phyloP scores from a whole-genome alignment of 2,888 invertebrate genomes.

The Drosophila macrospina region DNA sequence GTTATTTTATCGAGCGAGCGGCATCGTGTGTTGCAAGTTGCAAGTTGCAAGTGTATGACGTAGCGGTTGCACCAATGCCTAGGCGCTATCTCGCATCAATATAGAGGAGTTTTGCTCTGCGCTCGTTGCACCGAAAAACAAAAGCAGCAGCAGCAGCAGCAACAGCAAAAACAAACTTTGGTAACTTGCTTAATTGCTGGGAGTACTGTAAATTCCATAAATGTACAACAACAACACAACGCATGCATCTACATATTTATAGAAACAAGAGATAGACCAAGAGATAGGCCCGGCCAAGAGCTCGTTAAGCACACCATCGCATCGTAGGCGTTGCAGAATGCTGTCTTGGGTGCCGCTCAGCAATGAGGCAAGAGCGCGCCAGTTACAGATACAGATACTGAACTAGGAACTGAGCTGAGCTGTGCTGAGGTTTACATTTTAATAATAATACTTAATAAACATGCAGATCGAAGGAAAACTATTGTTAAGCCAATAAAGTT shows the following conservation, averaged over 20 bases:
- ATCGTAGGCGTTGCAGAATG: constrained; percentile 73
- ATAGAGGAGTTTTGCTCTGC: constrained; percentile 62
- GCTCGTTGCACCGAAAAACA: constrained; percentile 36
- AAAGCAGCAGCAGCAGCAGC: no score
- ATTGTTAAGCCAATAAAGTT: constrained; percentile 12
- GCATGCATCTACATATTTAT: constrained; percentile 42
- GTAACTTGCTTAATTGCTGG: constrained; percentile 78
- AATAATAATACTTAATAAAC: constrained; percentile 43
- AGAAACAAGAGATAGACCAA: constrained; percentile 31
- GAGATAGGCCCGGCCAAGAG: constrained; percentile 31
- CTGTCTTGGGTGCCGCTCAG: constrained; percentile 64
- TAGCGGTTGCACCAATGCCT: constrained; percentile 36
- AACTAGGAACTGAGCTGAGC: constrained; percentile 21
- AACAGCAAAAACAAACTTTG: constrained; percentile 65
- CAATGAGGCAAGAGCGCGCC: constrained; percentile 31
- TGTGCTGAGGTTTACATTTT: constrained; percentile 63
- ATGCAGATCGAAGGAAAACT: constrained; percentile 14
- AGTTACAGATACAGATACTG: background rate
- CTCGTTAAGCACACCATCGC: constrained; percentile 38
- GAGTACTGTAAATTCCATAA: constrained; percentile 76
- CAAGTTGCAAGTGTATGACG: constrained; percentile 57
- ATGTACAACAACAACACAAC: constrained; percentile 26
- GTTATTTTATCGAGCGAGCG: constrained; percentile 68
- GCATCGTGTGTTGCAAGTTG: constrained; percentile 73
- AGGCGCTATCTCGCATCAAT: constrained; percentile 64